These are phyloP conservation scores for Apodemia duryi DNA, from an alignment of 2,888 invertebrate species.

Conservation along the genomic window DNA sequence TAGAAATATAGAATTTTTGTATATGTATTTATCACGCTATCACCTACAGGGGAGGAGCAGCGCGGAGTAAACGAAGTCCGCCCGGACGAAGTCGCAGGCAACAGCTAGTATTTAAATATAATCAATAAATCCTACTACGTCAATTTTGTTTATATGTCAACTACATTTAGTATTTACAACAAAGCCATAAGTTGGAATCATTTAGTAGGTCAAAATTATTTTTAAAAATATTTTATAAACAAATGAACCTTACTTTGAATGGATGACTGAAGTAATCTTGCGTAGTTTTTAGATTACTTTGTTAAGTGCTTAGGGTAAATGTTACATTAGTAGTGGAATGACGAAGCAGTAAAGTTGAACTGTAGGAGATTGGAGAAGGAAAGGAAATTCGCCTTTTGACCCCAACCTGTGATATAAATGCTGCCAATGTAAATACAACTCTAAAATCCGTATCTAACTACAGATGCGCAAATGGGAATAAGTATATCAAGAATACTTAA, in stretches of 20 bases:
- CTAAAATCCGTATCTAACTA: not conserved
- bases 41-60: too few species aligned
- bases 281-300: constrained; percentile 14
- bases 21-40: too few species aligned
- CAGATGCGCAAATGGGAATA: not conserved
- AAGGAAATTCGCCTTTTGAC: constrained; percentile 5
- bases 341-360: constrained; percentile 11
- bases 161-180: too few species aligned
- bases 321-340: constrained; percentile 14
- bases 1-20: too few species aligned
- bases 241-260: constrained; percentile 5
- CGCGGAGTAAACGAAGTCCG: too few species aligned
- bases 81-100: too few species aligned
- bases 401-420: not conserved
- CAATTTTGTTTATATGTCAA: too few species aligned
- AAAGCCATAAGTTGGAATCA: too few species aligned
- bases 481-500: not conserved
- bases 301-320: constrained; percentile 13
- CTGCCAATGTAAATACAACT: not conserved
- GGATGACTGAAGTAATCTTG: constrained; percentile 13
- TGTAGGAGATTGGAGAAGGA: constrained; percentile 9
- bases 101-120: too few species aligned
- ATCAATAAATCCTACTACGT: too few species aligned
- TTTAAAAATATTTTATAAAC: constrained; percentile 15
- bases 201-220: too few species aligned